A percentile compares a stretch with the other conserved stretches of the same genome.
phyloP scores from a whole-genome alignment of 2,888 invertebrate species.

The Yponomeuta evonymella region DNA sequence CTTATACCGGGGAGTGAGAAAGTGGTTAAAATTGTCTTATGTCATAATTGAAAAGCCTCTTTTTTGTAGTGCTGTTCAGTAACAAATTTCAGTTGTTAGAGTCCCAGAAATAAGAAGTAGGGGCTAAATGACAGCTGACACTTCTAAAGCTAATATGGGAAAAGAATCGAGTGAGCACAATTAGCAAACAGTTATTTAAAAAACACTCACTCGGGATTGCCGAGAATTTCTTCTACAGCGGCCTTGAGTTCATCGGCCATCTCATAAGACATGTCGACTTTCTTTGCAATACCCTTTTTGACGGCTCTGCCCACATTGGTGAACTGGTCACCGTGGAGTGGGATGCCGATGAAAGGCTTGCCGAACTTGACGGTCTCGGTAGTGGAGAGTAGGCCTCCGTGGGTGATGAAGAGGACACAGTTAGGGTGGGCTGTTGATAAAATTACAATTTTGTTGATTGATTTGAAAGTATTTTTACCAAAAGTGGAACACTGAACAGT shows the following conservation, averaged over 20 bases:
- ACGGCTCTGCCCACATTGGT: constrained; percentile 26
- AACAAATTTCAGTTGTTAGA: neutral
- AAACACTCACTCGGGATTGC: constrained; percentile 27
- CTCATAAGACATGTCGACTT: constrained; percentile 28
- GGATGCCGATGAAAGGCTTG: constrained; percentile 56
- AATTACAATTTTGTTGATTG: neutral
- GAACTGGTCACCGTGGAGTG: constrained; percentile 47
- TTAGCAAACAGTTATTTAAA: neutral
- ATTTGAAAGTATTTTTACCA: neutral
- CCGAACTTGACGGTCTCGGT: constrained; percentile 54
- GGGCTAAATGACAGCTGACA: too few species aligned
- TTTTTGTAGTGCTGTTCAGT: neutral
- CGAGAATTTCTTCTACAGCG: constrained; percentile 28
- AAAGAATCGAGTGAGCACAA: constrained; percentile 14
- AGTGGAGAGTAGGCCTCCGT: constrained; percentile 56
- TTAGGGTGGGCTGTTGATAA: constrained; percentile 45
- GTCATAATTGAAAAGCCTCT: neutral
- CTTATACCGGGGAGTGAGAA: too few species aligned
- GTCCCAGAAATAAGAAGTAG: too few species aligned
- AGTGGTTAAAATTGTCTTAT: neutral
- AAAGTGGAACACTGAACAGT: neutral
- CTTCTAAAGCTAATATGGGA: too few species aligned
- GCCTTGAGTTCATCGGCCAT: constrained; percentile 27
- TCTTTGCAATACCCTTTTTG: constrained; percentile 27
- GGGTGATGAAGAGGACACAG: constrained; percentile 48